Percentiles rank a stretch among this genome's conserved stretches.
These are phyloP conservation scores for Anguilla marmorata DNA, from an alignment of 2,797 vertebrate genomes.

Conservation along the genomic window DNA sequence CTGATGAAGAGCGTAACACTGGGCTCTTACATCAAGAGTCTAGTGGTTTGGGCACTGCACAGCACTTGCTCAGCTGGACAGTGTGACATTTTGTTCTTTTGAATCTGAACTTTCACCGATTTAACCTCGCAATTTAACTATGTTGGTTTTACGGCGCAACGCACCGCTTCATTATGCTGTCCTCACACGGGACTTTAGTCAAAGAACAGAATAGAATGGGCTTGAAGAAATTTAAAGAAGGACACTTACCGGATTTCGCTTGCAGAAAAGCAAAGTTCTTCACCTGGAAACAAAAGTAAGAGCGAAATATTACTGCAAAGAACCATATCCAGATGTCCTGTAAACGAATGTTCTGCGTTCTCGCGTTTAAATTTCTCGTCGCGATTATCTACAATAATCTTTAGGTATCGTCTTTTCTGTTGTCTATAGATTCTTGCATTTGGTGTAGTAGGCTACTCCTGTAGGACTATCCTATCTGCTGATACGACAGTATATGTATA, in stretches of 20 bases:
- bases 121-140: no score
- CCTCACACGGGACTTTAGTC: no score
- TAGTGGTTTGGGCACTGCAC: neutral
- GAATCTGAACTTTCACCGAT: neutral
- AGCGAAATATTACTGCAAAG: neutral
- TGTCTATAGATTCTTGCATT: neutral
- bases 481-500: neutral
- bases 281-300: neutral
- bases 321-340: neutral
- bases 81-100: neutral
- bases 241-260: neutral
- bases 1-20: neutral
- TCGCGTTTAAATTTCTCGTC: neutral
- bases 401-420: neutral
- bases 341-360: neutral
- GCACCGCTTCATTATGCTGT: no score
- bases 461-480: neutral
- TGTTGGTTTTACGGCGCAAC: no score
- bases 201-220: neutral
- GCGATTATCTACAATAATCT: neutral
- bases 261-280: slow-evolving; percentile 1
- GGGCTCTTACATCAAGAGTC: neutral
- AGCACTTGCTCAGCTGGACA: neutral
- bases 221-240: neutral
- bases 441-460: neutral